These are phyloP conservation scores for Anser brachyrhynchus DNA, from an alignment of 2,113 vertebrate genomes.

Conservation along the genomic window DNA sequence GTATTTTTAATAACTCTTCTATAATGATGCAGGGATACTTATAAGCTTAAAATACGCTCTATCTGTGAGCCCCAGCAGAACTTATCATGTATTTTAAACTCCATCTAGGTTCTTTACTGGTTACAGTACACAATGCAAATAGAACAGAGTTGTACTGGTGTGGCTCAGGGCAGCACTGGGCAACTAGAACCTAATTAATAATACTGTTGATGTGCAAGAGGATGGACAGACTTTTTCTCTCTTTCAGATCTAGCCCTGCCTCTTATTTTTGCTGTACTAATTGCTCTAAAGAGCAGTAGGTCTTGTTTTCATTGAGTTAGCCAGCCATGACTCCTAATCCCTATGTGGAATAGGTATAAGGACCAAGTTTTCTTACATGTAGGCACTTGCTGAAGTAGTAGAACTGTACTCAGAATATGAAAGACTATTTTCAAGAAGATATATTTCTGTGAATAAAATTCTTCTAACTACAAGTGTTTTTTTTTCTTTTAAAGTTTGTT, in stretches of 20 bases:
- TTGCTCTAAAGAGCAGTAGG: neutral
- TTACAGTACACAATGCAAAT: neutral
- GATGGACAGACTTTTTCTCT: neutral
- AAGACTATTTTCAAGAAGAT: neutral
- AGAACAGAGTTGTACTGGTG: neutral
- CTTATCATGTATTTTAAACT: neutral
- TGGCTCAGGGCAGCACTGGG: neutral
- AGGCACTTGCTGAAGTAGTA: neutral
- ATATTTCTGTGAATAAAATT: neutral
- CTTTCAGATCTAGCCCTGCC: neutral
- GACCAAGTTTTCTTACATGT: neutral
- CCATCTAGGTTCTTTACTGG: neutral
- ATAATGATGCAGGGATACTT: neutral
- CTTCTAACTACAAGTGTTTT: neutral
- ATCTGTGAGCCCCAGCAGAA: neutral
- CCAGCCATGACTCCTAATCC: neutral
- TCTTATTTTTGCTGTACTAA: neutral
- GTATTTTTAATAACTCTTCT: neutral
- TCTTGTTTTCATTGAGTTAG: neutral
- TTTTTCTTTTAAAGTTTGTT: neutral
- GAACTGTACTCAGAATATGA: neutral
- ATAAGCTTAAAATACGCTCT: neutral
- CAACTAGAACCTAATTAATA: neutral
- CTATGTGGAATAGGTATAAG: neutral
- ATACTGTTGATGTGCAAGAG: neutral